Evolutionary conservation across 92 coral and sea anemone species (phyloP).

Genomic region (Montipora capitata): DNA sequence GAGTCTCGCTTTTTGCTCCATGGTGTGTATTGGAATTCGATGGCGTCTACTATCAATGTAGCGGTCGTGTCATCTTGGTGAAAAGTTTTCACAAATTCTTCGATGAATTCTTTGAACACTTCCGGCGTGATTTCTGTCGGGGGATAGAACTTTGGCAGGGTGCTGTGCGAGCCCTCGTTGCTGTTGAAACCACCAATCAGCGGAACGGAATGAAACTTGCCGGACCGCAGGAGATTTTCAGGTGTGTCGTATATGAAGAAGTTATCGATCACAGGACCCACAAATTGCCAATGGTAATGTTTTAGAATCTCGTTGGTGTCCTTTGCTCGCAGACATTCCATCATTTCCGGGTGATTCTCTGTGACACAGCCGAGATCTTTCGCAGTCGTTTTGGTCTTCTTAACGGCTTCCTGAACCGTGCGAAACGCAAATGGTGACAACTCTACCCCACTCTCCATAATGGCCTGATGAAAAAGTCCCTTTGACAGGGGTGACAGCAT

Average conservation of each 20-base stretch:
- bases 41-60: conserved; percentile 66
- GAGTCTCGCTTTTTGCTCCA: conserved; percentile 69
- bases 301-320: conserved; percentile 58
- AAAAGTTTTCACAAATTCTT: background rate
- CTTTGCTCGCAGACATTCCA: conserved; percentile 74
- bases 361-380: conserved; percentile 73
- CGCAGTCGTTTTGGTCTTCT: conserved; percentile 54
- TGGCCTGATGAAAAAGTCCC: conserved; percentile 88
- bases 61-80: conserved; percentile 29
- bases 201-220: conserved; percentile 65
- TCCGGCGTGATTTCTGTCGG: conserved; percentile 42
- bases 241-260: conserved; percentile 78
- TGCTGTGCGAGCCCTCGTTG: conserved; percentile 74
- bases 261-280: conserved; percentile 81
- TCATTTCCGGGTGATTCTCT: conserved; percentile 32
- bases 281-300: conserved; percentile 29
- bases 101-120: conserved; percentile 36
- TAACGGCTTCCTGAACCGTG: conserved; percentile 70
- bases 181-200: conserved; percentile 83
- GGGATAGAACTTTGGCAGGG: background rate
- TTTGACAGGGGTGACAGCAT: conserved; percentile 78
- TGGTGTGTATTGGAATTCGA: conserved; percentile 83
- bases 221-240: conserved; percentile 63
- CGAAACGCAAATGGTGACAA: conserved; percentile 89
- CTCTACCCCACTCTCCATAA: conserved; percentile 89